Base-by-base conservation (phyloP, 2,113 vertebrate genomes). In the Brachionichthys hirsutus region DNA sequence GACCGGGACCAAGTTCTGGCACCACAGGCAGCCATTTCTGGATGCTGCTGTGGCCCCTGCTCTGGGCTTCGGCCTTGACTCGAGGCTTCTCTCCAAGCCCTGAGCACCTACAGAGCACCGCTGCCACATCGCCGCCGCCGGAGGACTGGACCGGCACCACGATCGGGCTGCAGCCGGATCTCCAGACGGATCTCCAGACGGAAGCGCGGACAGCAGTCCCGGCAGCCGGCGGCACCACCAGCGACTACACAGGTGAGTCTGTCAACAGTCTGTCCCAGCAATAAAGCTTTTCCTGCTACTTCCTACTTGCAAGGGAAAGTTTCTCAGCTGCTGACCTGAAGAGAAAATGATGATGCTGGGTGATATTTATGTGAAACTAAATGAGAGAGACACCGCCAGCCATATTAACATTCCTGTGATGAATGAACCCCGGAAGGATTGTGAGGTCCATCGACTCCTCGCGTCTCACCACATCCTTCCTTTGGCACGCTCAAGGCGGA, bases 231-330 rank as follows among this genome's bases (percentile, higher is more conserved):
- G 35, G 58, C 36, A 20, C 66, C 44, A 84, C 77, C 54, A 85
- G 22, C n/a, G 90, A 90, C 77, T 84, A 89, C 16, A 87, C 89
- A 90, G 90, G 91, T 92, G 0, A 55, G 88, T 64, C 34, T 3
- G 9, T 16, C 35, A 2, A 8, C 8, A 1, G 10, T 20, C 4
- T 18, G 12, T 19, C 11, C 44, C 9, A 13, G 3, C 12, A 45
- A n/a, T n/a, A n/a, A n/a, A n/a, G 43, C 9, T n/a, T 43, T n/a
- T n/a, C n/a, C 13, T 43, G 12, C 13, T 44, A 7, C 15, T 46
- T 46, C 8, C 16, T n/a, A 19, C 10, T n/a, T 45, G 9, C 16
- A 36, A 11, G 17, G 9, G 30, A 48, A 36, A 45, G 17, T 22
- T 14, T 54, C 47, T 22, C 15, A 54, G 43, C 17, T 14, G n/a